Percentiles rank a stretch among this genome's conserved stretches.
These are phyloP conservation scores for Dendrocopos noguchii DNA, from an alignment of 2,113 vertebrate species.

Conservation along the genomic window DNA sequence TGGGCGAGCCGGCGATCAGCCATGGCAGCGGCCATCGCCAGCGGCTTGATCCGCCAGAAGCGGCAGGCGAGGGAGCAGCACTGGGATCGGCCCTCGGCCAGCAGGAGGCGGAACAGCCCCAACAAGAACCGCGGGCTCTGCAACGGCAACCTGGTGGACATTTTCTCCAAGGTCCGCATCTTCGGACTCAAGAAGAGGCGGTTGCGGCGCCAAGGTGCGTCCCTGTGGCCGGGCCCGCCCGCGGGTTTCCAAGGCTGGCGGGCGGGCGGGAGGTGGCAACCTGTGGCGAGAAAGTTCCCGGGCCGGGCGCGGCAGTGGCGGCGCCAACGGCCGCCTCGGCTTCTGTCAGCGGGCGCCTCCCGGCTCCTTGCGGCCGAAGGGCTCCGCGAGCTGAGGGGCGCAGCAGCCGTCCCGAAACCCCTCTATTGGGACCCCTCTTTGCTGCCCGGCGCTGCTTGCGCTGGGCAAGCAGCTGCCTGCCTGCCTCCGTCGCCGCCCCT, in stretches of 20 bases:
- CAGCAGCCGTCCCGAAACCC: neutral
- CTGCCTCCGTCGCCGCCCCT: neutral
- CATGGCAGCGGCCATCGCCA: conserved; percentile 98
- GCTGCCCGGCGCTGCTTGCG: neutral
- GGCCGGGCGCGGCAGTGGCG: neutral
- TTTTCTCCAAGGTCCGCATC: conserved; percentile 99
- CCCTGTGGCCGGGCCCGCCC: conserved; percentile 1
- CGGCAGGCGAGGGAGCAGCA: conserved; percentile 97
- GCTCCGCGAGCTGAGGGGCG: neutral
- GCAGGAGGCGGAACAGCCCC: conserved; percentile 95
- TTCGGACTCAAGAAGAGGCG: conserved; percentile 98
- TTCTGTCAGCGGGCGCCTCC: neutral
- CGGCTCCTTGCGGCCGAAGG: neutral
- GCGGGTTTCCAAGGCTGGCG: neutral
- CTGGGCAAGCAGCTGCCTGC: neutral
- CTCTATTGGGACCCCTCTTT: neutral
- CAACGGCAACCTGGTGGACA: conserved; percentile 98
- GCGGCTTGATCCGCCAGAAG: conserved; percentile 98
- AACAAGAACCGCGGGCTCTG: conserved; percentile 96
- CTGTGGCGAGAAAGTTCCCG: conserved; percentile 27
- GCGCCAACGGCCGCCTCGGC: neutral
- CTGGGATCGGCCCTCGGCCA: conserved; percentile 91
- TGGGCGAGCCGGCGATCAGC: conserved; percentile 62
- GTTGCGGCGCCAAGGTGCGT: conserved; percentile 95
- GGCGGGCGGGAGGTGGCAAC: neutral